Evolutionary conservation across 2,113 vertebrate genomes (phyloP).

Genomic region (Rallus limicola): DNA sequence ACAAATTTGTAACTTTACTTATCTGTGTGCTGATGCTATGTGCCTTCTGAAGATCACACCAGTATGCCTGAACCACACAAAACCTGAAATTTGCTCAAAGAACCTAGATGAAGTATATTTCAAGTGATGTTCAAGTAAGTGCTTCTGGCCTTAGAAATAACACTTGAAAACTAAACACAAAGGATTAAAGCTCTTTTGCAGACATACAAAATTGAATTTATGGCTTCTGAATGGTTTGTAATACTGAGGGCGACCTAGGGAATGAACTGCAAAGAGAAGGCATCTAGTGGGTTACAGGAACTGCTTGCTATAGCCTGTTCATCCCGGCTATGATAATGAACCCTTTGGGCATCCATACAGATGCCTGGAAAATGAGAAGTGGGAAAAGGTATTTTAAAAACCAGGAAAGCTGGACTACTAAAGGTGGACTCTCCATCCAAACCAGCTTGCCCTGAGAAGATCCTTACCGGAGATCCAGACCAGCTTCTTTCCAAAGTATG

Average conservation of each 20-base stretch:
- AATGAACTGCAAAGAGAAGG: not conserved
- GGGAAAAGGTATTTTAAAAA: not conserved
- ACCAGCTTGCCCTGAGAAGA: not conserved
- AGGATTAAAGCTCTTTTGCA: not conserved
- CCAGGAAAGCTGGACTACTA: not conserved
- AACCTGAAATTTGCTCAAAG: not conserved
- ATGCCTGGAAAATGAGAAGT: not conserved
- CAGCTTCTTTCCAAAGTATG: conserved; percentile 95
- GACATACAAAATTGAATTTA: not conserved
- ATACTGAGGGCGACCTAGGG: not conserved
- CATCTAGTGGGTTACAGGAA: not conserved
- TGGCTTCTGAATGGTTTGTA: not conserved
- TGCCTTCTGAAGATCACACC: not conserved
- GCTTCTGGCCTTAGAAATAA: not conserved
- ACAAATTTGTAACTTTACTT: not conserved
- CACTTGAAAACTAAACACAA: not conserved
- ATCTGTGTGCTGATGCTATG: not conserved
- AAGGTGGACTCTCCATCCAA: not conserved
- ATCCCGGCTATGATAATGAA: not conserved
- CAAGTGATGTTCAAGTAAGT: not conserved
- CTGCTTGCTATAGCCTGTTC: not conserved
- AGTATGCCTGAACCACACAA: not conserved
- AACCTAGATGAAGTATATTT: not conserved
- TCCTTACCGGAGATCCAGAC: conserved; percentile 91
- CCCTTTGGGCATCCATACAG: not conserved